Base-by-base conservation (phyloP, 2,888 invertebrate species). In the Tetheella fluctuosa region DNA sequence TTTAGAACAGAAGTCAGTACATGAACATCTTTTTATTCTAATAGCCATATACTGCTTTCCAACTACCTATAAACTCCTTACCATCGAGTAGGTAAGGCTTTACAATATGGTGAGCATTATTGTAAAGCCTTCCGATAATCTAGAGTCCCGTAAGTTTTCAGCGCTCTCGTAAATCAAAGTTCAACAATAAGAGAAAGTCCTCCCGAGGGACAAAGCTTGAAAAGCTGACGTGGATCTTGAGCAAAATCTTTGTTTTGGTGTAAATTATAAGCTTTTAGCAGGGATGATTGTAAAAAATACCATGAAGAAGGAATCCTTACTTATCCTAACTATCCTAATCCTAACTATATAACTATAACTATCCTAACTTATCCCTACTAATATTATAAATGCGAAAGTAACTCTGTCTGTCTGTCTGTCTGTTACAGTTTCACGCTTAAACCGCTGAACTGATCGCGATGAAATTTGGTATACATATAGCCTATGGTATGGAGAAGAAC, bases 181-280 rank as follows among this genome's bases (percentile, higher is more conserved):
- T 77, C 73, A 81, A 86, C 85, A 86, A 86, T 86, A 80, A 80
- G 83, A 84, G 80, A 79, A 80, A 80, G 76, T 77, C 80, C 74
- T 76, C 74, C 77, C 67, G 68, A 60, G 74, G 80, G 76, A 85
- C 81, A 83, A 82, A 80, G 83, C 75, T 65, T 69, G 66, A 73
- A 66, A 48, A 67, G 68, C 76, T 77, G 83, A 79, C 78, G 71
- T 70, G 70, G 73, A 73, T 76, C 68, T 69, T 60, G 58, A 53
- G 25, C 53, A 39, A 65, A 67, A 57, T 62, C 60, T 61, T 67
- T 57, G 66, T 52, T 60, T 13, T 55, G 55, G 55, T 34, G 7
- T 37, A 34, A 55, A 34, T 13, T 55, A 15, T 17, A 7, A 39
- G n/a, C 37, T 37, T 2, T n/a, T 6, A 39, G 39, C 37, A 15